A percentile compares a stretch with the other conserved stretches of the same genome.
phyloP scores from a whole-genome alignment of 2,888 invertebrate genomes.

The Standfussiana lucernea region DNA sequence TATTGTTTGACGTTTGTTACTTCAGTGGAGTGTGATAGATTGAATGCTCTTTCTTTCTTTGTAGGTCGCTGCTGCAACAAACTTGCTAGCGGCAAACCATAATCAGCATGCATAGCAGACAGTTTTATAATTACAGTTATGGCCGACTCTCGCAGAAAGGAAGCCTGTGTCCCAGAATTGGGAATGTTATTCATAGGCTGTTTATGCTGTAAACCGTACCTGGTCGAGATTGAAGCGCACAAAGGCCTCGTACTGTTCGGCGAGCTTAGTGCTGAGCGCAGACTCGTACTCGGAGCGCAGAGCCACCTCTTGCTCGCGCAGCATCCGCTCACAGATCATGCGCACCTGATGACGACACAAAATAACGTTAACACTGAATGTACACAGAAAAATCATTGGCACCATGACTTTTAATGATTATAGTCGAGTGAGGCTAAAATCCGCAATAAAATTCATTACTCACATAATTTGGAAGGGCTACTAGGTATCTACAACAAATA shows the following conservation, averaged over 20 bases:
- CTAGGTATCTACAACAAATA: conserved; percentile 3
- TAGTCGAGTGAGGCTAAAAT: background rate
- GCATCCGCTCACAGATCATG: conserved; percentile 98
- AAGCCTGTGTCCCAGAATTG: background rate
- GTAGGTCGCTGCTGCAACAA: background rate
- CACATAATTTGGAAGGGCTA: background rate
- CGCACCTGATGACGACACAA: conserved; percentile 93
- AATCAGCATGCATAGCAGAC: background rate
- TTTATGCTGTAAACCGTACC: conserved; percentile 85
- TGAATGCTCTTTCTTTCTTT: background rate
- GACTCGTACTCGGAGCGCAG: conserved; percentile 98
- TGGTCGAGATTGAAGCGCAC: conserved; percentile 99
- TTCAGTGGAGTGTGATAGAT: background rate
- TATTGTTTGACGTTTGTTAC: background rate
- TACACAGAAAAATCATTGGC: background rate
- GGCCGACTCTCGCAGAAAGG: background rate
- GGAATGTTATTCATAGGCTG: background rate
- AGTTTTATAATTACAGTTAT: background rate
- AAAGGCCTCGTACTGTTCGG: conserved; percentile 99
- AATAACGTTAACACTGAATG: background rate
- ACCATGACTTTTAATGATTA: background rate
- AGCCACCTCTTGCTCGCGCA: conserved; percentile 98
- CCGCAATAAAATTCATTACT: background rate
- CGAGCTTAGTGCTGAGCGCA: conserved; percentile 97
- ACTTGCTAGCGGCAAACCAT: background rate